Evolutionary conservation across 2,113 vertebrate genomes (phyloP).

Genomic region (Stigmatopora argus): DNA sequence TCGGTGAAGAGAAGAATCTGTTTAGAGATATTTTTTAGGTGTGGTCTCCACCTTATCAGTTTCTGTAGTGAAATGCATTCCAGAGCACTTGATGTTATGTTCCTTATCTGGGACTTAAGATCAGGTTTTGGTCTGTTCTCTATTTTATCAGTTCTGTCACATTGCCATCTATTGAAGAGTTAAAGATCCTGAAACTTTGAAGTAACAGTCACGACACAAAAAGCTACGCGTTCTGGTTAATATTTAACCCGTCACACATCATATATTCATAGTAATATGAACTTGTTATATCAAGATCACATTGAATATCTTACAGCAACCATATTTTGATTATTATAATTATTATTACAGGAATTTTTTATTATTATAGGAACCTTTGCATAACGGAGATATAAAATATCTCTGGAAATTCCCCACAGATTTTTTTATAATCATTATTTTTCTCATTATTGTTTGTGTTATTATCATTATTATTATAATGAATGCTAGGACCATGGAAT

Average conservation of each 20-base stretch:
- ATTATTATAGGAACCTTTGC: slow-evolving; percentile 55
- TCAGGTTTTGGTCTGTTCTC: slow-evolving; percentile 7
- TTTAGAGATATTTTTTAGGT: slow-evolving; percentile 10
- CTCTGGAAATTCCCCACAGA: slow-evolving; percentile 70
- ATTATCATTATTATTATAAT: background rate
- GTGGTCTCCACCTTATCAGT: background rate
- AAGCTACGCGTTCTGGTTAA: background rate
- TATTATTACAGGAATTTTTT: too few relatives aligned
- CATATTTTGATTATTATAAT: background rate
- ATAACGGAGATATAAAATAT: slow-evolving; percentile 65
- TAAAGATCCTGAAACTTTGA: slow-evolving; percentile 3
- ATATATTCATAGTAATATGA: background rate
- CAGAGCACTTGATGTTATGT: slow-evolving; percentile 8
- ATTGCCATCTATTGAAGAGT: slow-evolving; percentile 30
- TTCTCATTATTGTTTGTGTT: slow-evolving; percentile 45
- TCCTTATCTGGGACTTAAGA: slow-evolving; percentile 16
- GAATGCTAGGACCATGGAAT: slow-evolving; percentile 39
- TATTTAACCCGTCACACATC: slow-evolving; percentile 4
- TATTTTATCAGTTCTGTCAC: slow-evolving; percentile 27
- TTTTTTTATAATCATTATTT: slow-evolving; percentile 44
- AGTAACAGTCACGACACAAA: background rate
- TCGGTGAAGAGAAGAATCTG: slow-evolving; percentile 23
- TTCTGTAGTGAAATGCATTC: slow-evolving; percentile 6
- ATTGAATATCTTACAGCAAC: background rate
- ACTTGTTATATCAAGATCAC: slow-evolving; percentile 5